Evolutionary conservation across 1,140 invertebrate species (phyloP), one percentile per base, ranked within the genome.

Genomic region (Aphelenchoides fujianensis): DNA sequence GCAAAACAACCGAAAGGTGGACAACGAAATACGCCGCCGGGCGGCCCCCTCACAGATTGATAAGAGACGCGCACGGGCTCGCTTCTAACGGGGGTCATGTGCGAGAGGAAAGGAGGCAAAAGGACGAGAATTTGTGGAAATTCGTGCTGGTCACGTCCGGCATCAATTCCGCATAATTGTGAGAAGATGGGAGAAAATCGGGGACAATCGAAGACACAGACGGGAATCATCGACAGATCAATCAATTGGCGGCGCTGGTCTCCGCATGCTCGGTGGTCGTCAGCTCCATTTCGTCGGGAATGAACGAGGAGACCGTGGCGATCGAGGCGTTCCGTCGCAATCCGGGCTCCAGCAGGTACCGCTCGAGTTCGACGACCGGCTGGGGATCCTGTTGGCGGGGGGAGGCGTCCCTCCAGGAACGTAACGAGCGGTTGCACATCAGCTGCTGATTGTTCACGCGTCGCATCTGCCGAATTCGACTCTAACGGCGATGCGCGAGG

Each of bases 301-400:
- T 48, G 41, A 48, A 48, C n/a, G n/a, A n/a, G n/a, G n/a, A n/a
- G 41, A 48, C 41, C 12, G 41, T 48, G 12, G 5, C 23, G 5
- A 32, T 7, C 5, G 5, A 30, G 7, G 28, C 55, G 19, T 32
- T 37, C 16, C 32, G 16, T 19, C 63, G 63, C 23, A 66, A 48
- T 12, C 63, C 63, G 1, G 63, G 63, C 63, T 66, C 63, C 27
- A 66, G 16, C n/a, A 66, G 32, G 53, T 66, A 66, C 27, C 32
- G 63, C 3, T 36, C 63, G 16, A 66, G 3, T 34, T 66, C 36
- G 32, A 35, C 16, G 12, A 66, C 31, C 16, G 63, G 63, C 36
- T 30, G 16, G 12, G 16, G n/a, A 37, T 66, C 32, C 16, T 37
- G 16, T 30, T 34, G 27, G 31, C 32, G 16, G 37, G 37, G 63